Base-by-base conservation (phyloP, 2,113 vertebrate species). In the Seriola aureovittata region DNA sequence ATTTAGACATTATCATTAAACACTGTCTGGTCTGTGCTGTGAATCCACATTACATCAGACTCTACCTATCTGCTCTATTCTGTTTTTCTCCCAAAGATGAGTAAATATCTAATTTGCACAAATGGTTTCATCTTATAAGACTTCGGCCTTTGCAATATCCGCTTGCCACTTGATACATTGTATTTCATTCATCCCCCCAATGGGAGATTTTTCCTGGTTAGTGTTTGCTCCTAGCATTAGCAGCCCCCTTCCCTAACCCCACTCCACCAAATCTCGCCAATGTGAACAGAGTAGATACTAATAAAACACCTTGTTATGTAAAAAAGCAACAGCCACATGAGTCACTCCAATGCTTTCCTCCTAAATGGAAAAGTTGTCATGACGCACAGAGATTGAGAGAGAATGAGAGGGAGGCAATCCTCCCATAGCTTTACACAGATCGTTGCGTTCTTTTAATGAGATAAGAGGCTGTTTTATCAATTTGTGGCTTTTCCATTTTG, bases 71-170 rank as follows among this genome's bases (percentile, higher is more conserved):
- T 57, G 42, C 71, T 60, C 60, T 75, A 48, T 48, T 59, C 44
- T 13, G n/a, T 36, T 82, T 85, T 85, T 58, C 64, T 42, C 57
- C 29, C 60, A 70, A 81, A 82, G 70, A 83, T 78, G 87, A 88
- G 83, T 86, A 87, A 84, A 91, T 82, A 81, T 85, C 85, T 85
- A 63, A 88, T 90, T 88, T 86, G 76, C 71, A 75, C 63, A 86
- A 87, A 83, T 85, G 65, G 73, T 85, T 79, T 89, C 78, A 85
- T 88, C 82, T 70, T 60, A 50, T 42, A 54, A 72, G 1, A 46
- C 78, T 86, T 74, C 71, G 84, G 72, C 77, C 77, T 75, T 46
- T 17, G 79, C 85, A 87, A 87, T 85, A 88, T 86, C 85, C 44
- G 78, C 81, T 82, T 74, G 75, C 66, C 76, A 76, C 78, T 75